Base-by-base conservation (phyloP, 2,888 invertebrate genomes). In the Erebia epiphron region DNA sequence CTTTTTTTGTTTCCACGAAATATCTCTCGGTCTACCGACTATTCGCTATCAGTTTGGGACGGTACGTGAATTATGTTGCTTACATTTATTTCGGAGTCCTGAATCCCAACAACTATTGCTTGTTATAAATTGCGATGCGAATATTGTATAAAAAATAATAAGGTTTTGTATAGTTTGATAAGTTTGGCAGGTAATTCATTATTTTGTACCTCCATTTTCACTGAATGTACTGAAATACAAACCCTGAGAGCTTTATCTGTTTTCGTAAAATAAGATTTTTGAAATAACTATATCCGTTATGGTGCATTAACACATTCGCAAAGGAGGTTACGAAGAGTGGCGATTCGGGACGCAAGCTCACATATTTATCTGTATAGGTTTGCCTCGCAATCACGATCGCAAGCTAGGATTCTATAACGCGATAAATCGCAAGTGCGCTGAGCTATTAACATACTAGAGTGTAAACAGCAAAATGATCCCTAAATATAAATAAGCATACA, bases 1-100 rank as follows among this genome's bases (percentile, higher is more conserved):
- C 68, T 69, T 74, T 79, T 75, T 75, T 75, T 72, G 69, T 76
- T 72, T 76, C 72, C 57, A 70, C 72, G 71, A 75, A 75, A 77
- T 75, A 75, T 77, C 74, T 77, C 73, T 71, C 68, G 69, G 75
- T 72, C 74, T 72, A 74, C 72, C 75, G 72, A 72, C 70, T 75
- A 69, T 63, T 67, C 65, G 72, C 68, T 73, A 72, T 73, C 73
- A 70, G 71, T 71, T 71, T 61, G 70, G 71, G 71, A 72, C 68
- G 67, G 70, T 69, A 73, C 70, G 68, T 73, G 74, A 75, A 64
- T 73, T 75, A 73, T 75, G 73, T 73, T 68, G 66, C 69, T 67
- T 71, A 71, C 70, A 67, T 65, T 70, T 63, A 65, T 68, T 74
- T 67, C 67, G 46, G 57, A 58, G 57, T 26, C 58, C 57, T 67